Conservation (phyloP, 2,888 invertebrate genomes). For the Acrocera orbiculus region DNA sequence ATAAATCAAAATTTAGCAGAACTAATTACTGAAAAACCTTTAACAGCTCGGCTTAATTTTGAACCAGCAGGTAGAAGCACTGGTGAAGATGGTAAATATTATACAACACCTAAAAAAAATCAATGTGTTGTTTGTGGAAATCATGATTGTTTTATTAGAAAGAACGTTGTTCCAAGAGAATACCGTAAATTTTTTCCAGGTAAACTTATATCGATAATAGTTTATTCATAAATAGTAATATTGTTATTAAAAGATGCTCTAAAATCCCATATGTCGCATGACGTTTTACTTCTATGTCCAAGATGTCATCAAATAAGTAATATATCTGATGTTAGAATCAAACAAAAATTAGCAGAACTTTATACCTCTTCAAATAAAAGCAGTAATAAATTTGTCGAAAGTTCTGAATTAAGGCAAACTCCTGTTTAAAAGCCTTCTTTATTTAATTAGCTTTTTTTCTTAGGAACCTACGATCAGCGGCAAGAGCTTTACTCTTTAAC, state of each 20-base stretch:
- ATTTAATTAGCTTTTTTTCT: slow-evolving; percentile 7
- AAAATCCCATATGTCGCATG: slow-evolving; percentile 69
- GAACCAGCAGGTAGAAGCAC: slow-evolving; percentile 59
- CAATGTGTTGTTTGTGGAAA: slow-evolving; percentile 64
- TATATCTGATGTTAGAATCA: slow-evolving; percentile 40
- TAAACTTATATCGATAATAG: slow-evolving; percentile 23
- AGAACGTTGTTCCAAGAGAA: slow-evolving; percentile 68
- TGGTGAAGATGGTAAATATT: slow-evolving; percentile 53
- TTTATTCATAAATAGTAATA: background rate
- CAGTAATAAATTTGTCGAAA: slow-evolving; percentile 25
- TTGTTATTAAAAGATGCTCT: slow-evolving; percentile 36
- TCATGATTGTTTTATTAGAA: slow-evolving; percentile 47
- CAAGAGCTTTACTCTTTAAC: slow-evolving; percentile 36
- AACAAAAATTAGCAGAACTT: slow-evolving; percentile 37
- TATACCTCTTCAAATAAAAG: no score
- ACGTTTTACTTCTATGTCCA: slow-evolving; percentile 55
- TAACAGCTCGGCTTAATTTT: slow-evolving; percentile 53
- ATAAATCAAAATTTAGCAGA: slow-evolving; percentile 34
- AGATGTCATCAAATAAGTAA: slow-evolving; percentile 55
- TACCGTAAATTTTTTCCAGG: slow-evolving; percentile 61
- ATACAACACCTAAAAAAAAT: slow-evolving; percentile 52
- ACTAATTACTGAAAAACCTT: slow-evolving; percentile 31
- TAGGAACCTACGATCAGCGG: slow-evolving; percentile 40
- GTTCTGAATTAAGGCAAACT: slow-evolving; percentile 21
- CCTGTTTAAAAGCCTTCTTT: background rate